phyloP scores from a whole-genome alignment of 2,113 vertebrate species.

The Myodes glareolus region DNA sequence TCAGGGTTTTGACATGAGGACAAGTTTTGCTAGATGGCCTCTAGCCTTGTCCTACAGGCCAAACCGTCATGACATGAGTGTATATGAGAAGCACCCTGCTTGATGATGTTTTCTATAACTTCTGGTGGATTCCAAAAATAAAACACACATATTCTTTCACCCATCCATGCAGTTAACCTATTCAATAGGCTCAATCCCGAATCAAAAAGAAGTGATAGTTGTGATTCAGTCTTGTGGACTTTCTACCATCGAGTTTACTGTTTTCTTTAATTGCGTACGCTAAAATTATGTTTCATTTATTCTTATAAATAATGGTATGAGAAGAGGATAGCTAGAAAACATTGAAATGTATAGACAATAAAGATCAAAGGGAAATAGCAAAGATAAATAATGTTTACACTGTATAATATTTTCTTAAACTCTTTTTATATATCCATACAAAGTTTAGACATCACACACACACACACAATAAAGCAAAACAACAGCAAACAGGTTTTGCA shows the following conservation, averaged over 20 bases:
- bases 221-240: not conserved
- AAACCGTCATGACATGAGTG: not conserved
- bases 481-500: not conserved
- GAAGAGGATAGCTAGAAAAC: conserved; percentile 24
- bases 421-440: not conserved
- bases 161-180: not conserved
- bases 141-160: not conserved
- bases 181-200: not conserved
- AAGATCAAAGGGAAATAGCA: not conserved
- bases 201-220: not conserved
- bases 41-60: not conserved
- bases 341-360: not conserved
- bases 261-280: conserved; percentile 12
- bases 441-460: not conserved
- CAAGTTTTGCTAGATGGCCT: not conserved
- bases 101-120: not conserved
- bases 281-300: conserved; percentile 25
- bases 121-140: not conserved
- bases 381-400: not conserved
- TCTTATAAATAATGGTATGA: not conserved
- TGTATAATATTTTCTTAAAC: conserved; percentile 1
- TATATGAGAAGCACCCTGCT: not conserved
- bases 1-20: not conserved
- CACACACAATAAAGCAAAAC: not conserved
- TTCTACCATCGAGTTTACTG: not conserved